These are phyloP conservation scores for Phasianus colchicus DNA, from an alignment of 2,113 vertebrate species.

Conservation along the genomic window DNA sequence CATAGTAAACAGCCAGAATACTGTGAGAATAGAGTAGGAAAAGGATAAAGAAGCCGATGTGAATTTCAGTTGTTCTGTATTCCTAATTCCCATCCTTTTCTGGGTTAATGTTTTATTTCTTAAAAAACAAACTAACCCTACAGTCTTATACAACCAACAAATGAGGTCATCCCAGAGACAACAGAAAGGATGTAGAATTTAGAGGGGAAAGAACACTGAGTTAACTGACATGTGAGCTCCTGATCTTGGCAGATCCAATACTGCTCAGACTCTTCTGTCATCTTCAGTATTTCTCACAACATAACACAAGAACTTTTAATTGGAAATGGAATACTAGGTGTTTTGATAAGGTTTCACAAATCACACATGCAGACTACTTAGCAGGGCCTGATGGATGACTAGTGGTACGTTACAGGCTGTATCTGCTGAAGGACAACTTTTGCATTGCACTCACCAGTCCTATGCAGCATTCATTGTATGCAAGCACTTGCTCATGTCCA, in stretches of 20 bases:
- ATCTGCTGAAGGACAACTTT: not conserved
- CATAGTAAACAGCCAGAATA: not conserved
- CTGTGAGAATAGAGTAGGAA: not conserved
- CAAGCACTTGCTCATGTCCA: not conserved
- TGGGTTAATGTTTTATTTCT: not conserved
- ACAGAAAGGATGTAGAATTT: not conserved
- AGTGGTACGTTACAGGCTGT: not conserved
- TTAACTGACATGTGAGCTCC: not conserved
- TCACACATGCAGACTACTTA: not conserved
- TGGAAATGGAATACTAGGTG: not conserved
- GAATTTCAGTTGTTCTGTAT: not conserved
- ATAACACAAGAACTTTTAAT: not conserved
- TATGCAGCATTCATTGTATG: not conserved
- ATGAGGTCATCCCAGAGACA: not conserved
- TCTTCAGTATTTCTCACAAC: not conserved
- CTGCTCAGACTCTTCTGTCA: not conserved
- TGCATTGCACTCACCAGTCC: not conserved
- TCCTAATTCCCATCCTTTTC: not conserved
- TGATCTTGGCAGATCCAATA: not conserved
- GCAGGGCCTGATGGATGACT: rapidly evolving
- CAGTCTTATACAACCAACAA: not conserved
- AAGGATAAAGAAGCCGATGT: not conserved
- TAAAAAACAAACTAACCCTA: not conserved
- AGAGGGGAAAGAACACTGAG: not conserved
- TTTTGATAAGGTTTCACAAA: not conserved